Percentiles rank a stretch among this genome's conserved stretches.
Evolutionary conservation across 2,113 vertebrate species (phyloP).

Genomic region (Meleagris gallopavo): DNA sequence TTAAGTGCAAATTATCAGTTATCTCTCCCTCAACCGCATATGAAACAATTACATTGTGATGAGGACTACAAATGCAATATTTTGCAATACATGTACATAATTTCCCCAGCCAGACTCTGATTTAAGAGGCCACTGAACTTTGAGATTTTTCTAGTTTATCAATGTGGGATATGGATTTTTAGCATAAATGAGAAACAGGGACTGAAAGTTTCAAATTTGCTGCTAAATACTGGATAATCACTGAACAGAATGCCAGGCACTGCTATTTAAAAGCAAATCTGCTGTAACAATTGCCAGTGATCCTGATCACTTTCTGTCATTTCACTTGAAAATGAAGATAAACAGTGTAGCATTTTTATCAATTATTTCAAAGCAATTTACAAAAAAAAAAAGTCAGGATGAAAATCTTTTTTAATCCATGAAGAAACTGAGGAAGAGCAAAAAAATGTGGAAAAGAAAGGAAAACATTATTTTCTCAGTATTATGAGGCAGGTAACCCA

Average conservation of each 20-base stretch:
- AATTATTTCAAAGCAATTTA: background rate
- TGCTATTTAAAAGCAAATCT: background rate
- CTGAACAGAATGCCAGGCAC: background rate
- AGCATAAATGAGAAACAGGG: background rate
- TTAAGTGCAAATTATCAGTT: background rate
- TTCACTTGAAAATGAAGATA: background rate
- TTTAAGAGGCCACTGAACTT: background rate
- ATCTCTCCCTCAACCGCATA: background rate
- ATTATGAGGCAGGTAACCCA: background rate
- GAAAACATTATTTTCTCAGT: fast-evolving
- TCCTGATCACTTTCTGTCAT: background rate
- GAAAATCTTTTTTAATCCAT: background rate
- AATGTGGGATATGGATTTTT: background rate
- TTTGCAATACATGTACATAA: background rate
- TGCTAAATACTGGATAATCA: background rate
- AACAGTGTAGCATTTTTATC: background rate
- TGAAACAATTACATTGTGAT: background rate
- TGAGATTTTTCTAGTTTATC: background rate
- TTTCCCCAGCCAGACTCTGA: background rate
- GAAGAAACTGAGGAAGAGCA: background rate
- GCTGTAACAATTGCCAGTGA: background rate
- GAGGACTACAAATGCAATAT: background rate
- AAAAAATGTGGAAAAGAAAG: background rate
- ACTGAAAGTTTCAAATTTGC: background rate
- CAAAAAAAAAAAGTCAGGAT: background rate